A percentile compares a stretch with the other conserved stretches of the same genome.
phyloP scores from a whole-genome alignment of 2,888 invertebrate species.

The Phyto melanocephala region DNA sequence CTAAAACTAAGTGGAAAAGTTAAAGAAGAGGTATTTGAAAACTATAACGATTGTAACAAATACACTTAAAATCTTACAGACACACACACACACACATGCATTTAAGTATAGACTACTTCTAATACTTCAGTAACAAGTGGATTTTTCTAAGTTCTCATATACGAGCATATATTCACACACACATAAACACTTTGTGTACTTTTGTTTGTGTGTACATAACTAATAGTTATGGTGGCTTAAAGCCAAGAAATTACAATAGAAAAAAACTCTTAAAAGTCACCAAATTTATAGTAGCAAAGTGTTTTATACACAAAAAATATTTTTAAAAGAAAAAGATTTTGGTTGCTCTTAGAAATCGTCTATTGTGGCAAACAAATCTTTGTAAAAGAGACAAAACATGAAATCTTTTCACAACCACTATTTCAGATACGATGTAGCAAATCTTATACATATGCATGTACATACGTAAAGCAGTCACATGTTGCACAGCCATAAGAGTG shows the following conservation, averaged over 20 bases:
- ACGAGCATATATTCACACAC: no score
- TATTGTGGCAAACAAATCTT: constrained; percentile 10
- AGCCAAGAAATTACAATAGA: constrained; percentile 34
- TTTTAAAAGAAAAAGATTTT: constrained; percentile 8
- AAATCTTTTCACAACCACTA: constrained; percentile 14
- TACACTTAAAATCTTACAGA: not conserved
- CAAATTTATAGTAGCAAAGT: constrained; percentile 27
- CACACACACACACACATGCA: not conserved
- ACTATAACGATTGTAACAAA: constrained; percentile 52
- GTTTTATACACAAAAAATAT: not conserved
- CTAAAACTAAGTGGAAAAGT: constrained; percentile 48
- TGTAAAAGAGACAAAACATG: not conserved
- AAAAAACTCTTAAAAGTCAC: constrained; percentile 51
- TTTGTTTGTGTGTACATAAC: not conserved
- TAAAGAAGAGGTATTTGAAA: constrained; percentile 47
- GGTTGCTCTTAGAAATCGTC: constrained; percentile 23
- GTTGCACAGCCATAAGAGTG: constrained; percentile 46
- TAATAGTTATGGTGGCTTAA: constrained; percentile 25
- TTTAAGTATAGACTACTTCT: not conserved
- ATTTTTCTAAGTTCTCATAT: not conserved
- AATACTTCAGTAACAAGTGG: no score
- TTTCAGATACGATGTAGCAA: constrained; percentile 41
- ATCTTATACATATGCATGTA: not conserved
- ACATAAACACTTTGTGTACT: not conserved
- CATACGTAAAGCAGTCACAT: constrained; percentile 19